A percentile compares a stretch with the other conserved stretches of the same genome.
Evolutionary conservation across 1,140 invertebrate genomes (phyloP).

Genomic region (Belonocnema kinseyi): DNA sequence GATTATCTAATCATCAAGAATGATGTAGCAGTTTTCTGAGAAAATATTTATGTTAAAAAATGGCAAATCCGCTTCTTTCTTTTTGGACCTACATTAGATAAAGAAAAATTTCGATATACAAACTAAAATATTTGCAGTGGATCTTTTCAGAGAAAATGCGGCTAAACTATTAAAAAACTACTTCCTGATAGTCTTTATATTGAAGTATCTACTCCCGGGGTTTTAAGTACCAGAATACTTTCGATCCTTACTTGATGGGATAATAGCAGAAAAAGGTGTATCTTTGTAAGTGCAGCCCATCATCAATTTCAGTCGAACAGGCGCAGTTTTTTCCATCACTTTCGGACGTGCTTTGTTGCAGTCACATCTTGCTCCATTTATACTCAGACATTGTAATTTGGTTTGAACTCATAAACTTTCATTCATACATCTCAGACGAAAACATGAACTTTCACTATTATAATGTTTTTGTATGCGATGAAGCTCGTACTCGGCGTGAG

Average conservation of each 20-base stretch:
- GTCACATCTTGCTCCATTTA: constrained; percentile 10
- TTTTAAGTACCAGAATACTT: too few relatives aligned
- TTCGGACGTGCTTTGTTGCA: constrained; percentile 9
- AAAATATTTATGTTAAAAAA: neutral
- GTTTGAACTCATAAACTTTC: constrained; percentile 50
- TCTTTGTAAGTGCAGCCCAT: neutral
- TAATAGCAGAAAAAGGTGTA: too few relatives aligned
- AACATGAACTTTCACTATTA: constrained; percentile 56
- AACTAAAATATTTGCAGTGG: neutral
- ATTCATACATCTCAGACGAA: constrained; percentile 51
- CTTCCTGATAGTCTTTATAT: too few relatives aligned
- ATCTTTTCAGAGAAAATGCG: too few relatives aligned
- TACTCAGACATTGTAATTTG: constrained; percentile 19
- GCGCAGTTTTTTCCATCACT: neutral
- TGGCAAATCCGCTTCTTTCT: too few relatives aligned
- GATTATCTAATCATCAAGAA: too few relatives aligned
- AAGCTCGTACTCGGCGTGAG: constrained; percentile 27
- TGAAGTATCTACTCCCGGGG: too few relatives aligned
- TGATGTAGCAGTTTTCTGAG: neutral
- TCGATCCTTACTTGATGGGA: too few relatives aligned
- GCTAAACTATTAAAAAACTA: too few relatives aligned
- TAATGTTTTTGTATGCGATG: constrained; percentile 47
- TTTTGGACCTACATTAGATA: too few relatives aligned
- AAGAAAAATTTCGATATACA: too few relatives aligned
- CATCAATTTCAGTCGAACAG: neutral